These are phyloP conservation scores for Polypedilum pembai DNA, from an alignment of 1,140 invertebrate genomes.

Conservation along the genomic window DNA sequence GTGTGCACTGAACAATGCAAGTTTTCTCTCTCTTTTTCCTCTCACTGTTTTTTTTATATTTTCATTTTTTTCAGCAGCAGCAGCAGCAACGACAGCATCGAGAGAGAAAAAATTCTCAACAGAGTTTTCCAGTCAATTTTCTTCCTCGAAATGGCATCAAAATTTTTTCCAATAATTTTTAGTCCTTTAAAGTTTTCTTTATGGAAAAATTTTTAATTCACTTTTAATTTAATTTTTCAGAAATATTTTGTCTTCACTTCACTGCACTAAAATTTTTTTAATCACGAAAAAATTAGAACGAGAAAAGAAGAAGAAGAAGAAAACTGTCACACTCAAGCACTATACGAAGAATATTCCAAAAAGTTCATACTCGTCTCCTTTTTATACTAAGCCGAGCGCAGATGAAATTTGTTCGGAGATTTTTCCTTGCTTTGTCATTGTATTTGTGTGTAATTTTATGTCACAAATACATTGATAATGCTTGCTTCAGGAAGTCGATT, in stretches of 20 bases:
- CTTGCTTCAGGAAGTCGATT: constrained; percentile 9
- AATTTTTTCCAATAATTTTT: background rate
- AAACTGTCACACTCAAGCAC: background rate
- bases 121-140: background rate
- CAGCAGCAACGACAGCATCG: background rate
- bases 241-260: background rate
- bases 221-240: background rate
- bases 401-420: background rate
- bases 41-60: background rate
- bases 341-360: constrained; percentile 16
- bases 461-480: background rate
- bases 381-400: background rate
- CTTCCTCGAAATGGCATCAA: background rate
- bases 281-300: background rate
- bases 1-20: background rate
- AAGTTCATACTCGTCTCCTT: background rate
- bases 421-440: background rate
- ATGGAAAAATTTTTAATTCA: background rate
- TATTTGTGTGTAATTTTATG: background rate
- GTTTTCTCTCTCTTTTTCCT: background rate
- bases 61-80: background rate
- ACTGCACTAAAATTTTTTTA: background rate
- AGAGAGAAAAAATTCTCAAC: background rate
- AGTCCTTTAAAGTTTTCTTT: background rate
- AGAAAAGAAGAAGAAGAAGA: background rate